Evolutionary conservation across 2,113 vertebrate genomes (phyloP).

Genomic region (Myrmecophaga tridactyla): DNA sequence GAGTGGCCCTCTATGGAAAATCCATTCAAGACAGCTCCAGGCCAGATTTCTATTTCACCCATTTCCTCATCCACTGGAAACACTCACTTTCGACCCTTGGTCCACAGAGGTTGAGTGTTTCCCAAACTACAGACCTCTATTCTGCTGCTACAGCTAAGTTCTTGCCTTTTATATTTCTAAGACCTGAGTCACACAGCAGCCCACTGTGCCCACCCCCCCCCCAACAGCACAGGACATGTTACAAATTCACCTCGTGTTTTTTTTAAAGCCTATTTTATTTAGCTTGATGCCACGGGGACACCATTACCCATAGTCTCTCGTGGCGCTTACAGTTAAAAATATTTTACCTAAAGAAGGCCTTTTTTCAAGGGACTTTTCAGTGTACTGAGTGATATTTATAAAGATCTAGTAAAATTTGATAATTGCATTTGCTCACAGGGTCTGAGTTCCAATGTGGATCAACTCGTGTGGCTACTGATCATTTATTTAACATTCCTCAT

Average conservation of each 20-base stretch:
- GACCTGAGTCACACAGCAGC: too few relatives aligned
- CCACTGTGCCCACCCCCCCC: not conserved
- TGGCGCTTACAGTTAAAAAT: not conserved
- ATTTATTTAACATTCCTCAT: not conserved
- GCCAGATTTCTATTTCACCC: not conserved
- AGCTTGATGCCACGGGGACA: not conserved
- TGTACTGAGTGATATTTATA: not conserved
- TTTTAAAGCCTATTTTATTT: not conserved
- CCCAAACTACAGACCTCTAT: not conserved
- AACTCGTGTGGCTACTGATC: not conserved
- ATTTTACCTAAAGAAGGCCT: slow-evolving; percentile 11
- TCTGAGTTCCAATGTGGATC: not conserved
- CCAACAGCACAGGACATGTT: not conserved
- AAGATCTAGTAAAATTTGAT: not conserved
- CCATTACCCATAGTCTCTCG: not conserved
- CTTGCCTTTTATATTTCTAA: not conserved
- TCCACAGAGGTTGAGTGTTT: not conserved
- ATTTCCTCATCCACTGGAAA: not conserved
- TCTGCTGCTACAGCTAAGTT: not conserved
- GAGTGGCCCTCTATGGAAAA: not conserved
- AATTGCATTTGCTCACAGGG: not conserved
- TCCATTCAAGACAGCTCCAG: not conserved
- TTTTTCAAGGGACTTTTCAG: not conserved
- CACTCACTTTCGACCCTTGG: not conserved
- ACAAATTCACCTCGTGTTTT: not conserved